phyloP scores from a whole-genome alignment of 2,888 invertebrate species.

The Tuberolachnus salignus region DNA sequence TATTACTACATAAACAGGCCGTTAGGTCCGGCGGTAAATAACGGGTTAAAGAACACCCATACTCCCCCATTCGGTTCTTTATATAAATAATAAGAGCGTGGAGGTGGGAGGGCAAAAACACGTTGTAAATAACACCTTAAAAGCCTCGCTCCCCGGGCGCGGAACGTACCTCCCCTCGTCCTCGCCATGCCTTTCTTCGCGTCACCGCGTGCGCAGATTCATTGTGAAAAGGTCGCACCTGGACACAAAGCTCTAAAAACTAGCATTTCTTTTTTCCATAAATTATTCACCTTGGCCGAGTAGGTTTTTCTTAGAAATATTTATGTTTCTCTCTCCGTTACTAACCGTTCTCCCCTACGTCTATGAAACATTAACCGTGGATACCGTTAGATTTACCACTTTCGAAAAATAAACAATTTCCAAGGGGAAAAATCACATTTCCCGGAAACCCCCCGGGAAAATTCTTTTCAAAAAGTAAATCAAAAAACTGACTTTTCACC shows the following conservation, averaged over 20 bases:
- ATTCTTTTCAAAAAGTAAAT: slow-evolving; percentile 19
- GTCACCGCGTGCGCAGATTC: slow-evolving; percentile 49
- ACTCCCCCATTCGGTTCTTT: slow-evolving; percentile 40
- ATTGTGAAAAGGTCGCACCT: slow-evolving; percentile 56
- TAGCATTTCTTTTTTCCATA: slow-evolving; percentile 53
- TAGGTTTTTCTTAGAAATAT: slow-evolving; percentile 44
- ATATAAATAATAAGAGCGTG: slow-evolving; percentile 49
- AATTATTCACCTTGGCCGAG: slow-evolving; percentile 47
- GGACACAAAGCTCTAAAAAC: slow-evolving; percentile 53
- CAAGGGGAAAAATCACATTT: slow-evolving; percentile 28
- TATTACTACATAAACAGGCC: slow-evolving; percentile 51
- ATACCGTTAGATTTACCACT: slow-evolving; percentile 19
- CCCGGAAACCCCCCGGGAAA: background rate
- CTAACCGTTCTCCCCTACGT: background rate
- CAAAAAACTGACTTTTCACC: background rate
- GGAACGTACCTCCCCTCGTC: slow-evolving; percentile 19
- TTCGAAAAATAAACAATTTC: slow-evolving; percentile 35
- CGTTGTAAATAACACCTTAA: slow-evolving; percentile 55
- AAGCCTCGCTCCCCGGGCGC: slow-evolving; percentile 27
- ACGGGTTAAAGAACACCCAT: slow-evolving; percentile 51
- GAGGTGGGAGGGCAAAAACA: slow-evolving; percentile 38
- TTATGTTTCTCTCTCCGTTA: slow-evolving; percentile 39
- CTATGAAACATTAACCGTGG: slow-evolving; percentile 45
- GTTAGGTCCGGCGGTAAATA: slow-evolving; percentile 53
- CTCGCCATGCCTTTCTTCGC: slow-evolving; percentile 37